Conservation (phyloP, 1,140 invertebrate species). For the Cherax destructor region DNA sequence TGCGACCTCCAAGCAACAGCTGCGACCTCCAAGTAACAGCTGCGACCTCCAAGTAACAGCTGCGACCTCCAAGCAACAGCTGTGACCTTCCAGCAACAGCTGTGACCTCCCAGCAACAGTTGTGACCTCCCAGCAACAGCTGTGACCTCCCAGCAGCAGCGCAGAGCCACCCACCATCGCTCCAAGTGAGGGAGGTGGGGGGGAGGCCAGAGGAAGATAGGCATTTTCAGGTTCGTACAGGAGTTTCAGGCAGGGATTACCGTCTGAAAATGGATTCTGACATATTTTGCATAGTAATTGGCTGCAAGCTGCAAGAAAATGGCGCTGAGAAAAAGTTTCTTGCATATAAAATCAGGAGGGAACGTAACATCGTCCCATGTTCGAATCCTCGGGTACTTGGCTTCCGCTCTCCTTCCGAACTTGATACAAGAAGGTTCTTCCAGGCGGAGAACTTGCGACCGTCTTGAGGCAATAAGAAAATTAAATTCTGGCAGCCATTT, state of each 20-base stretch:
- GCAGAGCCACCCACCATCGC: too few species aligned
- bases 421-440: too few species aligned
- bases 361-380: neutral
- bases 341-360: conserved; percentile 65
- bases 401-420: conserved; percentile 10
- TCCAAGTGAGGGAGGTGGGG: neutral
- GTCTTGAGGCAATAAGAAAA: too few species aligned
- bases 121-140: neutral
- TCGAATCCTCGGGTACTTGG: neutral
- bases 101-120: neutral
- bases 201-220: neutral
- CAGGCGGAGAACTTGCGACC: too few species aligned
- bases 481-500: too few species aligned
- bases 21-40: neutral
- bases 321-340: conserved; percentile 60
- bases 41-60: too few species aligned
- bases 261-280: conserved; percentile 68
- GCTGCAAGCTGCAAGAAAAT: conserved; percentile 66
- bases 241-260: conserved; percentile 55
- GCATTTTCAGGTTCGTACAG: conserved; percentile 44
- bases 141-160: too few species aligned
- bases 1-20: neutral
- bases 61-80: neutral
- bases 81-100: neutral
- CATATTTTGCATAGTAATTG: conserved; percentile 69